Base-by-base conservation (phyloP, 2,797 vertebrate genomes). In the Characodon lateralis region DNA sequence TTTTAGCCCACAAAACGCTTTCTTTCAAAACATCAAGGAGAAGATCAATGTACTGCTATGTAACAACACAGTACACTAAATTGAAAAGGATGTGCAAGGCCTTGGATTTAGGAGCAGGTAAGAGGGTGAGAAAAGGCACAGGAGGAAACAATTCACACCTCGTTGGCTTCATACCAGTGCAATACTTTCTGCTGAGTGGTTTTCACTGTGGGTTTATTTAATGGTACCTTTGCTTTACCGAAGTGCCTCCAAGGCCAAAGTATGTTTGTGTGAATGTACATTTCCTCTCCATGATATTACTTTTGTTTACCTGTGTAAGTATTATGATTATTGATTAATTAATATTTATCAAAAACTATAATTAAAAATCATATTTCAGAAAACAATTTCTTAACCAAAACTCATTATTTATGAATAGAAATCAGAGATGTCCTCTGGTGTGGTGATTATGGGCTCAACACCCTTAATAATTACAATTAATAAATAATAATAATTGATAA, bases 61-160 rank as follows among this genome's bases (percentile, higher is more conserved):
- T 78, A 82, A 46, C 51, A 73, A 53, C 51, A 73, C 1, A n/a
- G 73, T 72, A 41, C 46, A 66, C 63, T 77, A 74, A 74, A 59
- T 69, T 66, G 59, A 75, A 76, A 50, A 24, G 72, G 39, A 10
- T 79, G 79, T 73, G 66, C 81, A 53, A 78, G 72, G 39, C 72
- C 50, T 63, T 78, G 77, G 74, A 73, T 46, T 22, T 24, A 10
- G 31, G 61, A 76, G 51, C 68, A 88, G 86, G 78, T 84, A 82
- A 83, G 68, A 84, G 72, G 72, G 78, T 65, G 87, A 84, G 79
- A 85, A 91, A 89, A 83, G 74, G 61, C 82, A 72, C 79, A 55
- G 43, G 74, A 85, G 78, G 72, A 88, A 89, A 74, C 75, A 78
- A 74, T 92, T 93, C 79, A 87, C 90, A 89, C 86, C 81, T 87